Conservation (phyloP, 2,888 invertebrate genomes). For the Pinctada fucata region DNA sequence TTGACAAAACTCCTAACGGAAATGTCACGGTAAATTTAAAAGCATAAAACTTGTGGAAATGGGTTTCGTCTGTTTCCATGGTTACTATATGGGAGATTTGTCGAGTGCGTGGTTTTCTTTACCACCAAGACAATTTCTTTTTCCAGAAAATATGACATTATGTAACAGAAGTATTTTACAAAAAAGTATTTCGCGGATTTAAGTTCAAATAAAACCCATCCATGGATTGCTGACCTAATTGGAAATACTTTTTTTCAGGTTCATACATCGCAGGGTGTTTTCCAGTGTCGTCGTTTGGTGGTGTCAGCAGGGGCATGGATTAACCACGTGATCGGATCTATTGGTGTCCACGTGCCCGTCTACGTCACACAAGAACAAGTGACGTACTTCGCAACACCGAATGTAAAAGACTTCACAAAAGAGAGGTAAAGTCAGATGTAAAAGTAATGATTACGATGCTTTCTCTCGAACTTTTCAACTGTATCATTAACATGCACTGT, state of each 20-base stretch:
- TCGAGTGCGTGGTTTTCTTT: too few species aligned
- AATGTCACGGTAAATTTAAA: slow-evolving; percentile 48
- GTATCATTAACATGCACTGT: not conserved
- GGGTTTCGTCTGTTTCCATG: not conserved
- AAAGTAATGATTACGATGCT: not conserved
- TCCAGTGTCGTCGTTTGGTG: slow-evolving; percentile 65
- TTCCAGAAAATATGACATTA: not conserved
- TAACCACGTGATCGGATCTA: slow-evolving; percentile 70
- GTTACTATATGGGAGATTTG: not conserved
- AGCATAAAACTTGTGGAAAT: not conserved
- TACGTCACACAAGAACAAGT: slow-evolving; percentile 75
- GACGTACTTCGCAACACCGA: slow-evolving; percentile 70
- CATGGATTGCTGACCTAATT: too few species aligned
- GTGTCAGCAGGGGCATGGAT: slow-evolving; percentile 74
- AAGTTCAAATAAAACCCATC: too few species aligned
- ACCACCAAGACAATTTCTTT: too few species aligned
- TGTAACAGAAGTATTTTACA: not conserved
- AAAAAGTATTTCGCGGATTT: not conserved
- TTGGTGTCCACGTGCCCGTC: slow-evolving; percentile 72
- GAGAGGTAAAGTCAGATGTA: slow-evolving; percentile 60
- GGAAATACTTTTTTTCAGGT: slow-evolving; percentile 56
- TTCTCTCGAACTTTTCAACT: not conserved
- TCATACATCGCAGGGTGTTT: slow-evolving; percentile 64
- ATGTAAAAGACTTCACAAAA: slow-evolving; percentile 70
- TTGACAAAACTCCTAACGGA: slow-evolving; percentile 55